Evolutionary conservation across 92 coral and sea anemone genomes (phyloP), one percentile per base, ranked within the genome.

Genomic region (Muricea muricata): DNA sequence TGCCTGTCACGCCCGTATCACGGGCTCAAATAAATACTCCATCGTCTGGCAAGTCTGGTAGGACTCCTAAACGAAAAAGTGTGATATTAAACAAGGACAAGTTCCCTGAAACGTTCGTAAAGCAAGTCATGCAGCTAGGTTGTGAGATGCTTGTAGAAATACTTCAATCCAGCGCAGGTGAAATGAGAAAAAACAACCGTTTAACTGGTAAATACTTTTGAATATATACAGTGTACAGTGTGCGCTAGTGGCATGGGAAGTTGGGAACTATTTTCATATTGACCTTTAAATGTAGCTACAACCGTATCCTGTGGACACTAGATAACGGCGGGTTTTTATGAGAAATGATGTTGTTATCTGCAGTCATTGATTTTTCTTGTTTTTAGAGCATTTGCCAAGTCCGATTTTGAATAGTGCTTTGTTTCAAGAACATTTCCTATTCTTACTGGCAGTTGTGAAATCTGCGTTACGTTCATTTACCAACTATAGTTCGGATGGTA

Each of bases 101-200:
- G 24, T 78, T 78, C 50, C 55, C 83, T 11, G 83, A 78, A 17
- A 35, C 83, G 4, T 55, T 78, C 34, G 83, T 58, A 28, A 78
- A 58, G 65, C 83, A 78, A 57, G 46, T 78, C 28, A 32, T 78
- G 71, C 70, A 8, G 34, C 83, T 78, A 20, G 83, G 70, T 18
- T 78, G 52, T 34, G 83, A 78, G 20, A 78, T 78, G 83, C 83
- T 78, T 45, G 0, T 57, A 46, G 83, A 78, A 26, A 78, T 78
- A 1, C 71, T 78, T 34, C 55, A 70, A 3, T n/a, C 45, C 3
- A 65, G 58, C 30, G 3, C 61, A 7, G n/a, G 29, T 15, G 71
- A 30, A 25, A 18, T 78, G 34, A 31, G 29, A 39, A 58, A 55
- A 57, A 78, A 25, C 71, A 78, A 58, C 12, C 69, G 71, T 10